Conservation (phyloP, 2,888 invertebrate genomes). For the Thecocarcelia acutangulata region DNA sequence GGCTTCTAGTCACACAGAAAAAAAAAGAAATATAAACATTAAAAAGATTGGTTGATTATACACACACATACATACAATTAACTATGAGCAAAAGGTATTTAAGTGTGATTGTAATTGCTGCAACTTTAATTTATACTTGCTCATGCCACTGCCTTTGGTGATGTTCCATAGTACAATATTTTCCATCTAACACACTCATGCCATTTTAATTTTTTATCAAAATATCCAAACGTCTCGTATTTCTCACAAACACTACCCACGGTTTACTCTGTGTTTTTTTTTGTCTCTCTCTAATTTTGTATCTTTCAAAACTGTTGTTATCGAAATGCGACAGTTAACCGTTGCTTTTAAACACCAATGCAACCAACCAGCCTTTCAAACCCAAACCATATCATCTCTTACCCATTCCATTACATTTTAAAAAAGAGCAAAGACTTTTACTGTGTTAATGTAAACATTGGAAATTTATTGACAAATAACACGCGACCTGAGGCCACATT, state of each 20-base stretch:
- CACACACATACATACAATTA: slow-evolving; percentile 14
- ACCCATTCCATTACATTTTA: background rate
- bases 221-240: slow-evolving; percentile 45
- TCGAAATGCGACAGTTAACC: slow-evolving; percentile 68
- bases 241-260: slow-evolving; percentile 57
- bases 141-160: slow-evolving; percentile 16
- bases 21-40: slow-evolving; percentile 1
- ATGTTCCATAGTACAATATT: slow-evolving; percentile 12
- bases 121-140: slow-evolving; percentile 12
- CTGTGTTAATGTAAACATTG: slow-evolving; percentile 70
- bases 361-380: slow-evolving; percentile 23
- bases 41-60: slow-evolving; percentile 12
- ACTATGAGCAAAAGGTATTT: slow-evolving; percentile 24
- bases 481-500: slow-evolving; percentile 71
- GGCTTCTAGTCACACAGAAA: slow-evolving; percentile 38
- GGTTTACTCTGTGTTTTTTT: too few species aligned
- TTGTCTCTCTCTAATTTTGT: slow-evolving; percentile 23
- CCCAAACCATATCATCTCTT: slow-evolving; percentile 24
- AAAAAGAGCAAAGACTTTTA: slow-evolving; percentile 35
- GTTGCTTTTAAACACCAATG: slow-evolving; percentile 55
- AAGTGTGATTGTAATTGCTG: slow-evolving; percentile 45
- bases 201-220: slow-evolving; percentile 40
- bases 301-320: slow-evolving; percentile 41
- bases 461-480: slow-evolving; percentile 73
- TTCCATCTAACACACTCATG: slow-evolving; percentile 23